These are phyloP conservation scores for Euzetes globulus DNA, from an alignment of 2,888 invertebrate species.

Conservation along the genomic window DNA sequence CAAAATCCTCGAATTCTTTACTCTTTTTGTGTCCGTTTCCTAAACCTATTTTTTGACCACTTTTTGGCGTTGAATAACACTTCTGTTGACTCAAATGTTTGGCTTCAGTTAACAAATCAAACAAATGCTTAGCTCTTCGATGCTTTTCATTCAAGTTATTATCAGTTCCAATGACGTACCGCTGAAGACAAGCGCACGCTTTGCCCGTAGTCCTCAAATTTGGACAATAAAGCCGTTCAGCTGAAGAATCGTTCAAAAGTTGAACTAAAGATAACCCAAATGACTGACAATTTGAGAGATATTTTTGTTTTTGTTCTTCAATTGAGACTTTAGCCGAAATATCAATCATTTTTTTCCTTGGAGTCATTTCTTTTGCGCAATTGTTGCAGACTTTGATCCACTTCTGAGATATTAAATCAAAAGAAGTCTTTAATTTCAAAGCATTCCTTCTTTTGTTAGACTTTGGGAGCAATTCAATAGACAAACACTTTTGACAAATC, in stretches of 20 bases:
- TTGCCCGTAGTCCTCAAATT: conserved; percentile 30
- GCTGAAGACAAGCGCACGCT: conserved; percentile 38
- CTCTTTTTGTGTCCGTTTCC: conserved; percentile 47
- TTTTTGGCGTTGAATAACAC: conserved; percentile 39
- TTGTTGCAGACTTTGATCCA: neutral
- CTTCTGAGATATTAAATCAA: neutral
- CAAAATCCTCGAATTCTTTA: conserved; percentile 45
- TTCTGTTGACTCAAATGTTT: conserved; percentile 43
- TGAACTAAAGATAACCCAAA: conserved; percentile 14
- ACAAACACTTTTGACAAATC: neutral
- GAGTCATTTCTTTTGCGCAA: neutral
- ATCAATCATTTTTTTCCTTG: neutral
- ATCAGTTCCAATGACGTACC: conserved; percentile 29
- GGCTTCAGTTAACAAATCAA: conserved; percentile 44
- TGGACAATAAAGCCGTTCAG: conserved; percentile 40
- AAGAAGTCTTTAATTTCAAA: neutral
- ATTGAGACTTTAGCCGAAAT: neutral
- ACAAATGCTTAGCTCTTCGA: conserved; percentile 41
- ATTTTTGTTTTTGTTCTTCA: conserved; percentile 5
- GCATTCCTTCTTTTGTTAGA: neutral
- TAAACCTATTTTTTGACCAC: conserved; percentile 43
- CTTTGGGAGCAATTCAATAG: neutral
- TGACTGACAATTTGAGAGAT: conserved; percentile 5
- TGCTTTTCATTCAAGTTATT: conserved; percentile 35
- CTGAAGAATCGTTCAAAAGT: conserved; percentile 42